Conservation (phyloP, 2,888 invertebrate species). For the Meiosimyza decipiens region DNA sequence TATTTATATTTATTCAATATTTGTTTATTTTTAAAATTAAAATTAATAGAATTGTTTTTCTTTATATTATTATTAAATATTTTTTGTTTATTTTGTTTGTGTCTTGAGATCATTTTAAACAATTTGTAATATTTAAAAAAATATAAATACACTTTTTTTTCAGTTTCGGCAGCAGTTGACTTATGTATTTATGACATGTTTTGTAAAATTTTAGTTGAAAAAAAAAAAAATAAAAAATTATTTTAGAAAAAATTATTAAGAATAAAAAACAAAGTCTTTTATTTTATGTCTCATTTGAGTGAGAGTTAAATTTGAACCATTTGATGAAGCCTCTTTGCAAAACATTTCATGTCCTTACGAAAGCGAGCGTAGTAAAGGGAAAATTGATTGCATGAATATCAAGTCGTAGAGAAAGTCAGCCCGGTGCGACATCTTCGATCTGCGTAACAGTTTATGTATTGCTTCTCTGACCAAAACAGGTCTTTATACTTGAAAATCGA, state of each 20-base stretch:
- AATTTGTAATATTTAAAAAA: slow-evolving; percentile 31
- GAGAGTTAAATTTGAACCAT: slow-evolving; percentile 2
- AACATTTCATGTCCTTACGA: too few species aligned
- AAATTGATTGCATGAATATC: too few species aligned
- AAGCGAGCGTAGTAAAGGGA: too few species aligned
- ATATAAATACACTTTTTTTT: slow-evolving; percentile 27
- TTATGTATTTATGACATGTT: not conserved
- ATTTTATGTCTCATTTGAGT: not conserved
- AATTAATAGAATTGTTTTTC: slow-evolving; percentile 3
- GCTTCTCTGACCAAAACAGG: too few species aligned
- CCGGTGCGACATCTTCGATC: too few species aligned
- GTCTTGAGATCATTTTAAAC: slow-evolving; percentile 34
- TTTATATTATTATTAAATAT: slow-evolving; percentile 6
- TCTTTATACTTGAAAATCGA: too few species aligned
- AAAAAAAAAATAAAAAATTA: not conserved
- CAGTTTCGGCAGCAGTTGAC: not conserved
- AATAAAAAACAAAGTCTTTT: slow-evolving; percentile 4
- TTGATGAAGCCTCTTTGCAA: not conserved
- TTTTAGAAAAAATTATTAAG: not conserved
- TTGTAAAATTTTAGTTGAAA: not conserved
- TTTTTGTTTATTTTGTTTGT: not conserved
- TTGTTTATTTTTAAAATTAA: slow-evolving; percentile 19
- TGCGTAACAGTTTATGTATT: too few species aligned
- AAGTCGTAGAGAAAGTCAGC: too few species aligned
- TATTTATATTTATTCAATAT: slow-evolving; percentile 27